Conservation (phyloP, 1,140 invertebrate genomes). For the Asobara japonica region DNA sequence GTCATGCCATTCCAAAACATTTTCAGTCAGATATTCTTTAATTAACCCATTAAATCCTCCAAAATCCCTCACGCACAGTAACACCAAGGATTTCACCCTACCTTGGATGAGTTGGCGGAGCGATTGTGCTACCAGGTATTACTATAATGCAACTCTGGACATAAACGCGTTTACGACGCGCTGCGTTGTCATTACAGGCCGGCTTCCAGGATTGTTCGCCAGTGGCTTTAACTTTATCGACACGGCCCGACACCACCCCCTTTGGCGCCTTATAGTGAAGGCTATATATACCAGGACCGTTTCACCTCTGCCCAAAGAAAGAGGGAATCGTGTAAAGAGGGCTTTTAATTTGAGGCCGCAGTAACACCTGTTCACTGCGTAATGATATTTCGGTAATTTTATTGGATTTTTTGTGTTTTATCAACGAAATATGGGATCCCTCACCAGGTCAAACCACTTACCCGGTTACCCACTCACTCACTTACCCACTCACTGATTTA, state of each 20-base stretch:
- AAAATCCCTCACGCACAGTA: constrained; percentile 41
- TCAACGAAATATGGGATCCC: no score
- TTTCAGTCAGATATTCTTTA: neutral
- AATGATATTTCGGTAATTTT: no score
- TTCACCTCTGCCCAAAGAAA: constrained; percentile 18
- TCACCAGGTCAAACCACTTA: no score
- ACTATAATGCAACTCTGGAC: constrained; percentile 66
- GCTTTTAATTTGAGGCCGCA: constrained; percentile 1
- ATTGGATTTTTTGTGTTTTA: no score
- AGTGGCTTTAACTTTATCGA: constrained; percentile 65
- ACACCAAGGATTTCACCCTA: constrained; percentile 10
- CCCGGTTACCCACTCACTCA: no score
- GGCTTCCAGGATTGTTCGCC: constrained; percentile 59
- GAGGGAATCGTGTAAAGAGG: neutral
- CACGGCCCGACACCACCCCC: constrained; percentile 46
- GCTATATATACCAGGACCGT: constrained; percentile 1
- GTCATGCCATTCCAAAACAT: neutral
- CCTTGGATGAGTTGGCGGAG: constrained; percentile 41
- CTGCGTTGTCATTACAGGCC: constrained; percentile 63
- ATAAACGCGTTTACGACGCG: constrained; percentile 67
- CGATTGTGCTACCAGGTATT: constrained; percentile 59
- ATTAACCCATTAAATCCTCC: neutral
- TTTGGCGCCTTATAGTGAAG: constrained; percentile 34
- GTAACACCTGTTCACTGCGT: constrained; percentile 56
- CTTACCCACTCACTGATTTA: no score